Evolutionary conservation across 2,888 invertebrate genomes (phyloP).

Genomic region (Epistrophe eligans): DNA sequence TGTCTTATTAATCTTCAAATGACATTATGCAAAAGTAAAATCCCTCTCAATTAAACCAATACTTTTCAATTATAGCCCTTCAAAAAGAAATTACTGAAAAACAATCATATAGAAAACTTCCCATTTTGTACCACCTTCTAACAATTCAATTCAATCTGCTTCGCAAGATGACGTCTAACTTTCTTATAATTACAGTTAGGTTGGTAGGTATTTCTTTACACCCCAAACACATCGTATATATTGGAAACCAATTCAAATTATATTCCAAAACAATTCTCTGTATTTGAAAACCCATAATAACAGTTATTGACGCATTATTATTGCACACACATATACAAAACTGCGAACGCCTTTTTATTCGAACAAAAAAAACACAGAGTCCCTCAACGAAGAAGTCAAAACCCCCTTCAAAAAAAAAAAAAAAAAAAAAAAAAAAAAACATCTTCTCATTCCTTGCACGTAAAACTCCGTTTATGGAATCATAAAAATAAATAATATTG

Average conservation of each 20-base stretch:
- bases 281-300: conserved; percentile 72
- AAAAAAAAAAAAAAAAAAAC: neutral
- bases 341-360: neutral
- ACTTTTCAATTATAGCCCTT: neutral
- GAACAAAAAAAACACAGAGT: neutral
- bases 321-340: conserved; percentile 34
- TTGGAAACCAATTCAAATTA: conserved; percentile 74
- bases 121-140: neutral
- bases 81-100: neutral
- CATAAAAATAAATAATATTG: conserved; percentile 78
- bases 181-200: conserved; percentile 45
- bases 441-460: conserved; percentile 52
- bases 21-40: conserved; percentile 47
- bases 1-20: conserved; percentile 36
- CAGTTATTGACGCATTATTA: conserved; percentile 75
- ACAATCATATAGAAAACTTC: neutral
- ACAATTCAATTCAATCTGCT: conserved; percentile 52
- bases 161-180: conserved; percentile 40
- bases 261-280: conserved; percentile 65
- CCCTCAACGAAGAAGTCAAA: conserved; percentile 6
- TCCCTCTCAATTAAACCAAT: neutral
- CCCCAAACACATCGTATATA: conserved; percentile 15
- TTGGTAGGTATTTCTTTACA: conserved; percentile 3
- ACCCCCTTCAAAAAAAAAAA: too few relatives aligned
- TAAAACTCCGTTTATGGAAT: conserved; percentile 77